phyloP scores from a whole-genome alignment of 2,888 invertebrate genomes.

The Ceraclea dissimilis region DNA sequence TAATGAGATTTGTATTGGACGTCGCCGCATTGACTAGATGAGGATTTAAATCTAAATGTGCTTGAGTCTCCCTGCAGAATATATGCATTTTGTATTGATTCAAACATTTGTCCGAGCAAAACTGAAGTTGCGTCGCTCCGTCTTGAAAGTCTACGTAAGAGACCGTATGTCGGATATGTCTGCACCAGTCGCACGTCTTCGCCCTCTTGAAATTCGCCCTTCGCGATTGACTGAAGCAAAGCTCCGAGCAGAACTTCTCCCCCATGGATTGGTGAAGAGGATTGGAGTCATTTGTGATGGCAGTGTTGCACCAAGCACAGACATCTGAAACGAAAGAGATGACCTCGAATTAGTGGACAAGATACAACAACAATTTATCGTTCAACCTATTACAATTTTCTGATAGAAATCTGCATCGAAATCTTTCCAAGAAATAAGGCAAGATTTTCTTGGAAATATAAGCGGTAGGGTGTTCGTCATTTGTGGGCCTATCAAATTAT shows the following conservation, averaged over 20 bases:
- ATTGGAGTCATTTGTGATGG: constrained; percentile 48
- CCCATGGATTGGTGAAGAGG: constrained; percentile 44
- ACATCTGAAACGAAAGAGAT: constrained; percentile 40
- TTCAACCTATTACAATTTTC: too few species aligned
- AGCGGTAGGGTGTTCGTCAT: too few species aligned
- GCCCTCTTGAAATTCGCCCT: constrained; percentile 85
- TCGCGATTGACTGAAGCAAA: constrained; percentile 84
- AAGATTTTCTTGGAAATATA: too few species aligned
- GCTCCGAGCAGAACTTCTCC: constrained; percentile 73
- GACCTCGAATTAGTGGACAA: background rate
- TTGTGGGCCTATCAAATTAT: too few species aligned
- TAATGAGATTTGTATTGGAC: constrained; percentile 57
- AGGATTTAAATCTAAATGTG: constrained; percentile 80
- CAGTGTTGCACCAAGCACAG: constrained; percentile 72
- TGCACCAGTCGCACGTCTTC: constrained; percentile 91
- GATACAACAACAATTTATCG: background rate
- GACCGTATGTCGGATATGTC: constrained; percentile 82
- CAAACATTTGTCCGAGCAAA: constrained; percentile 86
- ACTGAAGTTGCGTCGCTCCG: constrained; percentile 84
- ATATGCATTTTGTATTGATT: constrained; percentile 97
- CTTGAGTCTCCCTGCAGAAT: constrained; percentile 88
- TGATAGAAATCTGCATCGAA: too few species aligned
- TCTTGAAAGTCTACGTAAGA: constrained; percentile 90
- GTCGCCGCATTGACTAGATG: constrained; percentile 51
- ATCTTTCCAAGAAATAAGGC: too few species aligned